Conservation (phyloP, 2,888 invertebrate species). For the Chrysolina oricalcia region DNA sequence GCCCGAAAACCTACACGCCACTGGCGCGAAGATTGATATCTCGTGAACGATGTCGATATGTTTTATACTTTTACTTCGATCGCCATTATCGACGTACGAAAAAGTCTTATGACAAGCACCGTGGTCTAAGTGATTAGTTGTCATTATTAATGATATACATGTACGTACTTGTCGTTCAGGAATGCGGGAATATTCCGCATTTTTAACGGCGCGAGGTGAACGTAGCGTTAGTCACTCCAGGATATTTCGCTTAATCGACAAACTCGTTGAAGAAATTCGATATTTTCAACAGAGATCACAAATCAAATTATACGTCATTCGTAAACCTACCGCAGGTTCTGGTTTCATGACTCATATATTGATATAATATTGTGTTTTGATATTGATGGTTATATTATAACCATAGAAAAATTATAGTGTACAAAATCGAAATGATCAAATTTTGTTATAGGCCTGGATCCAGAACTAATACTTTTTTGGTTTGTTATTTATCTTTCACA, state of each 20-base stretch:
- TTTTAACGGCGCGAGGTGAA: conserved; percentile 10
- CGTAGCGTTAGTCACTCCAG: not conserved
- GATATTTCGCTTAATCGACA: not conserved
- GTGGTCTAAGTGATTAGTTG: conserved; percentile 14
- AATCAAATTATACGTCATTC: too few relatives aligned
- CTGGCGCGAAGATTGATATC: conserved; percentile 1
- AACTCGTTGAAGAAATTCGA: not conserved
- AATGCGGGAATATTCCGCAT: conserved; percentile 5
- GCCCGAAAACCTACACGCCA: not conserved
- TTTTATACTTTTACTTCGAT: conserved; percentile 12
- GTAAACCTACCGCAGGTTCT: too few relatives aligned
- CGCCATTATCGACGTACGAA: conserved; percentile 8
- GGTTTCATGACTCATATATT: too few relatives aligned
- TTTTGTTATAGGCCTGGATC: too few relatives aligned
- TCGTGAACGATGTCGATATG: conserved; percentile 24
- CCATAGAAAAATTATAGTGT: too few relatives aligned
- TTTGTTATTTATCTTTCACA: too few relatives aligned
- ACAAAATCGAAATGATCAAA: too few relatives aligned
- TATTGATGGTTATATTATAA: too few relatives aligned
- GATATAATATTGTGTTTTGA: too few relatives aligned
- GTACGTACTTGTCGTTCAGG: conserved; percentile 21
- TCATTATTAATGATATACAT: conserved; percentile 32
- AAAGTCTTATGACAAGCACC: conserved; percentile 17
- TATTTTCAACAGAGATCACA: not conserved
- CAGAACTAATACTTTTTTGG: too few relatives aligned